Evolutionary conservation across 2,888 invertebrate species (phyloP), one percentile per base, ranked within the genome.

Genomic region (Drosophila birchii): DNA sequence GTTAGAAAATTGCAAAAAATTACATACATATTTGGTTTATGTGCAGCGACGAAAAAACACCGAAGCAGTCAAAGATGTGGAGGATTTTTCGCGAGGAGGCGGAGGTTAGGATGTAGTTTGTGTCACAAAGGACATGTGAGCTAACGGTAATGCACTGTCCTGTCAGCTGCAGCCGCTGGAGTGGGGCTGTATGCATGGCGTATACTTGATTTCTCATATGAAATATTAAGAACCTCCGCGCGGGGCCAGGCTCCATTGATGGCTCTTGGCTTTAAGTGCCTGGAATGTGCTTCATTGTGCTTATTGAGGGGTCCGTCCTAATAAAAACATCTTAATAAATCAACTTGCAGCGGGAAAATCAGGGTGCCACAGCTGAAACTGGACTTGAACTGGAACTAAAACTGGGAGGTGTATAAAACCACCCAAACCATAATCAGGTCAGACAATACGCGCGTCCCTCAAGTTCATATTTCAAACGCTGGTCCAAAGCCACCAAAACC

Each of bases 1-100:
- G 86, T 84, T 88, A 84, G 88, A 86, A 86, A 82, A 84, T 88
- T 83, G 88, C 83, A 88, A 76, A 84, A 84, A 84, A 84, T 88
- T 86, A 83, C 85, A 87, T 87, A 85, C 80, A 80, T 78, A 80
- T 88, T 76, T 86, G 78, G 78, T 75, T 76, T 85, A 75, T 82
- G 78, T 77, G 80, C 76, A 76, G 71, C 66, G 59, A 63, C 53
- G 41, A 58, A 56, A 20, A 47, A 58, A 45, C 29, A 47, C 36
- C 53, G 36, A 47, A 68, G 41, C 57, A 56, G 47, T 39, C 32
- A 76, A 66, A 26, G 54, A 47, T 53, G 47, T 38, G 47, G 55
- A 26, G 44, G 7, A 32, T n/a, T 36, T 26, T 5, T 8, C 41
- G 9, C 18, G 18, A 23, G 20, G 11, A 12, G 34, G 5, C 3